Percentiles rank a stretch among this genome's conserved stretches.
Conservation (phyloP, 2,888 invertebrate genomes). For the Mesodorylaimus sp. region DNA sequence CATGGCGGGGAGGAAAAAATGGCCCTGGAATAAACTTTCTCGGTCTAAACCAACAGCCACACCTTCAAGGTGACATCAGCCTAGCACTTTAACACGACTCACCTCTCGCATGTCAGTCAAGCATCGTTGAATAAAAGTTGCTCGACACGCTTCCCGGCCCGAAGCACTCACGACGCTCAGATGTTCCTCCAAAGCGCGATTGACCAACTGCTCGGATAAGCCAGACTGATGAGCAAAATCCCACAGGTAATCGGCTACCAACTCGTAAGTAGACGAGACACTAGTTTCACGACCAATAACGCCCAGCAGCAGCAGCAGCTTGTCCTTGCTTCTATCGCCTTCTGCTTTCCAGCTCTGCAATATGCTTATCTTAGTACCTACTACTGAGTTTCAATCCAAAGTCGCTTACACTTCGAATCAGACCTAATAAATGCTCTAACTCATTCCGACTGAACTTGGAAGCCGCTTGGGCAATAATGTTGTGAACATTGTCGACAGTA, state of each 20-base stretch:
- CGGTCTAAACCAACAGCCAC: too few relatives aligned
- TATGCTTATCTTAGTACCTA: too few relatives aligned
- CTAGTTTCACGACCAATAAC: constrained; percentile 36
- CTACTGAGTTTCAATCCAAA: not conserved
- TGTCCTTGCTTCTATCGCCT: constrained; percentile 34
- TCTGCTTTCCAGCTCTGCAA: constrained; percentile 34
- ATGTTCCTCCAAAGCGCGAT: constrained; percentile 35
- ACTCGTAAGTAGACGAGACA: constrained; percentile 31
- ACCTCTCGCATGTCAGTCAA: constrained; percentile 37
- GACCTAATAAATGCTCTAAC: constrained; percentile 33
- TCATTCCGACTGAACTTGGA: constrained; percentile 35
- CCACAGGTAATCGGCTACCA: constrained; percentile 37
- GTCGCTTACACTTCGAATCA: constrained; percentile 33
- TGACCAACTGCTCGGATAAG: constrained; percentile 33
- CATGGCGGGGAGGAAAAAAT: constrained; percentile 33
- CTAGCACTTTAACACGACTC: not conserved
- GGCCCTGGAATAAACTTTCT: constrained; percentile 25
- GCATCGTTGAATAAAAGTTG: constrained; percentile 35
- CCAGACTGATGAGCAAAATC: constrained; percentile 34
- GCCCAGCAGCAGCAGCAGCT: constrained; percentile 35
- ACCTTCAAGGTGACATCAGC: too few relatives aligned
- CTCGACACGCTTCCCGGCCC: constrained; percentile 34
- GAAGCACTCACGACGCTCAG: constrained; percentile 34
- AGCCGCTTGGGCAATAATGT: constrained; percentile 37
- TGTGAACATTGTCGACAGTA: constrained; percentile 38